Conservation (phyloP, 2,113 vertebrate species). For the Melanotaenia duboulayi region DNA sequence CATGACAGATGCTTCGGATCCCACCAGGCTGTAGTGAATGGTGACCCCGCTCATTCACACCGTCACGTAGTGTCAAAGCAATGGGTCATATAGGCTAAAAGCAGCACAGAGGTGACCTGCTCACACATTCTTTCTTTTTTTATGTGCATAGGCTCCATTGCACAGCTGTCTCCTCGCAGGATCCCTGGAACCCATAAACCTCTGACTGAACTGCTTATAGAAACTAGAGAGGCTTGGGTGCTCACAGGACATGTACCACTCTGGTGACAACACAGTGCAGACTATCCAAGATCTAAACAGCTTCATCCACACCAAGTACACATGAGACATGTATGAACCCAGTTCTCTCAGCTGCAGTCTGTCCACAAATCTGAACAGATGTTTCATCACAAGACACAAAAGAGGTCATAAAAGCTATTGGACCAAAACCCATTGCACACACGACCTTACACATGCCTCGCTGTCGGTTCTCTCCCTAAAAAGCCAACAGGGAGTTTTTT, state of each 20-base stretch:
- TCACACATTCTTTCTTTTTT: conserved; percentile 1
- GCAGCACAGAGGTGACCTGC: conserved; percentile 34
- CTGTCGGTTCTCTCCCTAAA: conserved; percentile 66
- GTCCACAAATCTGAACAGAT: conserved; percentile 75
- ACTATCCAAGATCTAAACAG: conserved; percentile 68
- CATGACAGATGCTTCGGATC: conserved; percentile 81
- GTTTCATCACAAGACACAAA: conserved; percentile 76
- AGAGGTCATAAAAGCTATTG: conserved; percentile 74
- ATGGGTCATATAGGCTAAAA: conserved; percentile 58
- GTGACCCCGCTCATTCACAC: conserved; percentile 71
- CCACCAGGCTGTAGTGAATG: conserved; percentile 68
- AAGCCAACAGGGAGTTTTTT: conserved; percentile 73
- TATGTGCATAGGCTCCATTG: conserved; percentile 32
- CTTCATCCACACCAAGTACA: conserved; percentile 63
- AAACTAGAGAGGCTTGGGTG: conserved; percentile 45
- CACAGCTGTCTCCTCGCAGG: conserved; percentile 65
- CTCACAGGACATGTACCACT: conserved; percentile 56
- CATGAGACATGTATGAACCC: conserved; percentile 62
- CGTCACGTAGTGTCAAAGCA: conserved; percentile 41
- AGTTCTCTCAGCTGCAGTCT: conserved; percentile 58
- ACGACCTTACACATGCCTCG: conserved; percentile 74
- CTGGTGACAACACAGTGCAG: conserved; percentile 56
- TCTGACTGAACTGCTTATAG: conserved; percentile 52
- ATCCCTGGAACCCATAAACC: conserved; percentile 56
- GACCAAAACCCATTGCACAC: conserved; percentile 71